Conservation (phyloP, 2,888 invertebrate genomes). For the Diogma glabrata region DNA sequence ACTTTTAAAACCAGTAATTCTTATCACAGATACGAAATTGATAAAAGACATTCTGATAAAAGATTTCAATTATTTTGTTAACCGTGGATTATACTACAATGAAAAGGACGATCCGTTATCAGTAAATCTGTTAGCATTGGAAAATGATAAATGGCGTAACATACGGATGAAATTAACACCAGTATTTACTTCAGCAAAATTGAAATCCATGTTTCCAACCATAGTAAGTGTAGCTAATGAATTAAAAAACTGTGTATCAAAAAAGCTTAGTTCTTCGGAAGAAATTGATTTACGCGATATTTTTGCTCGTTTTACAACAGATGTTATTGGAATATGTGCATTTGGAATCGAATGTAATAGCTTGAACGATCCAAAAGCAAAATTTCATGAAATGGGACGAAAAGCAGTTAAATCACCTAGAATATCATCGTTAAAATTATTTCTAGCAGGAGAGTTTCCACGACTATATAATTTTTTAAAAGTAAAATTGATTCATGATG, state of each 20-base stretch:
- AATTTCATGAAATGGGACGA: slow-evolving; percentile 27
- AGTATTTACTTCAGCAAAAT: slow-evolving; percentile 39
- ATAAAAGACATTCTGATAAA: slow-evolving; percentile 28
- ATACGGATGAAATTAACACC: slow-evolving; percentile 37
- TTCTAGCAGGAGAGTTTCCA: background rate
- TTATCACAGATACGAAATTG: slow-evolving; percentile 27
- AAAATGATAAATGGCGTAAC: slow-evolving; percentile 37
- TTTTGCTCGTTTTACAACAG: slow-evolving; percentile 37
- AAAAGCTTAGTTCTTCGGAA: slow-evolving; percentile 15
- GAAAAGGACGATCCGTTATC: slow-evolving; percentile 30
- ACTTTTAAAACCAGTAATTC: slow-evolving; percentile 21
- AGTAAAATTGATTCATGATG: slow-evolving; percentile 21
- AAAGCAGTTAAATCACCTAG: slow-evolving; percentile 20
- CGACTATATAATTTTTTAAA: slow-evolving; percentile 17
- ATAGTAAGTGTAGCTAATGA: slow-evolving; percentile 26
- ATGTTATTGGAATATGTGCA: slow-evolving; percentile 39
- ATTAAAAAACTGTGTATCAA: slow-evolving; percentile 22
- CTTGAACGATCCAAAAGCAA: slow-evolving; percentile 31
- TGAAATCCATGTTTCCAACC: slow-evolving; percentile 37
- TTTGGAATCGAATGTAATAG: slow-evolving; percentile 40
- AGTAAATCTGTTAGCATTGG: slow-evolving; percentile 28
- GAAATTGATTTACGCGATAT: slow-evolving; percentile 36
- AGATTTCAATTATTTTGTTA: slow-evolving; percentile 32
- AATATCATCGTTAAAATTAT: background rate
- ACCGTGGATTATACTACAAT: slow-evolving; percentile 29